phyloP scores from a whole-genome alignment of 53 echinoderm and acorn worm species.

The Patiria pectinifera region DNA sequence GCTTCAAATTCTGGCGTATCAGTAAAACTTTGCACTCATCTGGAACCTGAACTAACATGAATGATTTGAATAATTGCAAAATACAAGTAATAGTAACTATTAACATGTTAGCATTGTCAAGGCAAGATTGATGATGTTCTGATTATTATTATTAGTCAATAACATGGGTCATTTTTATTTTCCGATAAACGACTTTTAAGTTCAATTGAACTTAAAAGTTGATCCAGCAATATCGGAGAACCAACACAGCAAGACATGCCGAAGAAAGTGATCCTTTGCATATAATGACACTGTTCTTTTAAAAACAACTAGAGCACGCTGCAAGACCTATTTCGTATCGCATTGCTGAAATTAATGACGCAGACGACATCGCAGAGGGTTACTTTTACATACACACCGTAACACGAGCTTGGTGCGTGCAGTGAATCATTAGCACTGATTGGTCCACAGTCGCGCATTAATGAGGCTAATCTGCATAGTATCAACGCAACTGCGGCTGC shows the following conservation, averaged over 20 bases:
- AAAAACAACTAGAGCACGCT: background rate
- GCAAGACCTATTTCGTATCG: background rate
- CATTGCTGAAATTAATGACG: background rate
- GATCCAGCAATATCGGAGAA: background rate
- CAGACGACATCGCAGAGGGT: background rate
- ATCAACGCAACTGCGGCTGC: background rate
- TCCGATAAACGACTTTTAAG: background rate
- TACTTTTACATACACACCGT: background rate
- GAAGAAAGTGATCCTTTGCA: background rate
- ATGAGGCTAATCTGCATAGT: background rate
- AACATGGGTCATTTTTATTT: background rate
- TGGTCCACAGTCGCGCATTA: background rate
- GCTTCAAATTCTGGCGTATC: background rate
- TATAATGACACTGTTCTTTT: background rate
- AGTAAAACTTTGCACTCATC: background rate
- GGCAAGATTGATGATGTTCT: no score
- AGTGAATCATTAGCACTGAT: background rate
- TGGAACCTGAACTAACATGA: background rate
- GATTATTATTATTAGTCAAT: no score
- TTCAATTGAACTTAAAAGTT: background rate
- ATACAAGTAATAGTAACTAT: no score
- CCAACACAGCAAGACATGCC: background rate
- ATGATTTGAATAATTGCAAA: no score
- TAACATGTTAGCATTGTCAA: no score
- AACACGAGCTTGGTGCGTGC: slow-evolving; percentile 12